Base-by-base conservation (phyloP, 2,888 invertebrate genomes). In the Blastobasis adustella region DNA sequence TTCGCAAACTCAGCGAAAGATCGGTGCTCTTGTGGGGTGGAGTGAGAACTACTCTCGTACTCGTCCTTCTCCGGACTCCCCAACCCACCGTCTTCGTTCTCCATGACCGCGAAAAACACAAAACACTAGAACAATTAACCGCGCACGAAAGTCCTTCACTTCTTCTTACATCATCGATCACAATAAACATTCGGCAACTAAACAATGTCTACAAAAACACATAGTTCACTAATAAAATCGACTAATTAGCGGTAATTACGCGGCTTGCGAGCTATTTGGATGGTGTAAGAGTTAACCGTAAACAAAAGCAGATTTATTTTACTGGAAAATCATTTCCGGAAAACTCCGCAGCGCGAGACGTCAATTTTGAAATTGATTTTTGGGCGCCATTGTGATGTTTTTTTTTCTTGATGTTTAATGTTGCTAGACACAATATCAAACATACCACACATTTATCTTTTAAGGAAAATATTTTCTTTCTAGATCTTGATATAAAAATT, bases 81-180 rank as follows among this genome's bases (percentile, higher is more conserved):
- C 52, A 75, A 61, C 54, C 68, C 69, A 54, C 67, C 65, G 49
- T 81, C 81, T 60, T 86, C 83, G 54, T 72, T 71, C 60, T 86
- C 87, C 88, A 88, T 88, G 49, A 23, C 3, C 23, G 53, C 59
- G 59, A 63, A 62, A 58, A 57, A 57, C 59, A 56, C 49, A 42
- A 54, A 63, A 67, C 67, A 71, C 63, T 74, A 70, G 66, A 73
- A 72, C 67, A 67, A 70, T 64, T 62, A 67, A 65, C 62, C 67
- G 66, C 69, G 64, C 71, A 72, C 69, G 67, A 66, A 61, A 62
- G 74, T 71, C 77, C 78, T 81, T 81, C 76, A 73, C 42, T 7
- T n/a, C 76, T 73, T 79, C 87, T 88, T 88, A 88, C 88, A 88
- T 88, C 88, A 88, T 85, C 88, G 76, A 76, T 73, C 62, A 78